Base-by-base conservation (phyloP, 2,113 vertebrate genomes). In the Phasianus colchicus region DNA sequence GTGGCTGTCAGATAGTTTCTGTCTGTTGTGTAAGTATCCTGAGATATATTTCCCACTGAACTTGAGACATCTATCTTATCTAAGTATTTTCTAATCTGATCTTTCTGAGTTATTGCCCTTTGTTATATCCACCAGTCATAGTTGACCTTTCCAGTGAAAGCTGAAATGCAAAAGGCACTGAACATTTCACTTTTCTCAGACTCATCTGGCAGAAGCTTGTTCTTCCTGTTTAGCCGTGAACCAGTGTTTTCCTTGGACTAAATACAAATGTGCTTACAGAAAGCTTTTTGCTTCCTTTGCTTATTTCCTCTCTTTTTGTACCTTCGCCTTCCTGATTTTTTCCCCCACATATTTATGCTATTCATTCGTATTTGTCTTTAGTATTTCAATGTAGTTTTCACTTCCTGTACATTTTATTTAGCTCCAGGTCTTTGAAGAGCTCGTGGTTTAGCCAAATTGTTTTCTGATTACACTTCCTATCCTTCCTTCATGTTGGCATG, bases 381-480 rank as follows among this genome's bases (percentile, higher is more conserved):
- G 86, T 95, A 93, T 93, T 94, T 95, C 92, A 95, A 64, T 94
- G 96, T 75, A 77, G 92, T 96, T 96, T 96, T 96, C 92, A 88
- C 96, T 96, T 96, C 96, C 96, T 95, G 95, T 96, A 91, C 83
- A 94, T 94, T 96, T 96, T 92, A 96, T 95, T 95, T 96, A 93
- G 86, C 96, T 96, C 86, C 93, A 96, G 93, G 93, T 96, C 93
- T 88, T 95, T 96, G 95, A 95, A 92, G 96, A 95, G 52, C 95
- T 94, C 93, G 69, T 90, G 65, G 86, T 83, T 93, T 94, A 96
- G 95, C 93, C 93, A 95, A 94, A 93, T 96, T 93, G 86, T 95
- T 96, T 96, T 96, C 95, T 92, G 93, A 96, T 95, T 96, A 91
- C 93, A 96, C 95, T 96, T 96, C 96, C 96, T 96, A 95, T 96